Percentiles rank a stretch among this genome's conserved stretches.
These are phyloP conservation scores for Loxodonta africana DNA, from an alignment of 2,113 vertebrate genomes.

Conservation along the genomic window DNA sequence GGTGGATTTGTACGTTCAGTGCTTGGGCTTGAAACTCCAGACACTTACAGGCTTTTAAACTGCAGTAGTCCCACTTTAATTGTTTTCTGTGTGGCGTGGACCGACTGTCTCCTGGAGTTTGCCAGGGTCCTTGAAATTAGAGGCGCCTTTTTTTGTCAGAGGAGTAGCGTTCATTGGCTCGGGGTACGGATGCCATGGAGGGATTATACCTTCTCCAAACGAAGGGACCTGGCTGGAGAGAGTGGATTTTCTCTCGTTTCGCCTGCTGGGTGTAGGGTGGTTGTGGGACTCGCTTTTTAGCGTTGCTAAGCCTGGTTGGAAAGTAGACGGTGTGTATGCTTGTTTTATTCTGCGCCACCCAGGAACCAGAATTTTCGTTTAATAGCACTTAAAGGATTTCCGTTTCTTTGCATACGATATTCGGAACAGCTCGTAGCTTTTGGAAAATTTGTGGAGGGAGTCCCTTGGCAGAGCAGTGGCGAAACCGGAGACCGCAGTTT, in stretches of 20 bases:
- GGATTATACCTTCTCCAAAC: slow-evolving; percentile 14
- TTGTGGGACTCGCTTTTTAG: background rate
- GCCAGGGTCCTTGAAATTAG: slow-evolving; percentile 70
- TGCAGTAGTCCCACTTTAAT: background rate
- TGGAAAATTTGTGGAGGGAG: background rate
- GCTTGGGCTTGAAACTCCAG: background rate
- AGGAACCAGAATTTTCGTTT: background rate
- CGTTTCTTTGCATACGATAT: slow-evolving; percentile 19
- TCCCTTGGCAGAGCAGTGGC: background rate
- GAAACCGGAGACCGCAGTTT: slow-evolving; percentile 6
- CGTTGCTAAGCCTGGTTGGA: background rate
- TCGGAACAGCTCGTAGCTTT: background rate
- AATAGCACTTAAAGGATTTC: background rate
- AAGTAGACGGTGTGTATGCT: background rate
- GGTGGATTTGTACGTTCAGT: background rate
- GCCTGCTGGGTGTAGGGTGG: background rate
- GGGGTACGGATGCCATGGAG: background rate
- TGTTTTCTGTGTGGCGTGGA: slow-evolving; percentile 34
- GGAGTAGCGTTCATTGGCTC: slow-evolving; percentile 67
- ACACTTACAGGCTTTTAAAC: background rate
- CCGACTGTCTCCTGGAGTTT: background rate
- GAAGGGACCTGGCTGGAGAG: background rate
- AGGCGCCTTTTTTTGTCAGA: slow-evolving; percentile 51
- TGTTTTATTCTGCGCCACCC: background rate
- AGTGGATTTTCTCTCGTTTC: background rate